These are phyloP conservation scores for Tachysurus vachellii DNA, from an alignment of 2,113 vertebrate species.

Conservation along the genomic window DNA sequence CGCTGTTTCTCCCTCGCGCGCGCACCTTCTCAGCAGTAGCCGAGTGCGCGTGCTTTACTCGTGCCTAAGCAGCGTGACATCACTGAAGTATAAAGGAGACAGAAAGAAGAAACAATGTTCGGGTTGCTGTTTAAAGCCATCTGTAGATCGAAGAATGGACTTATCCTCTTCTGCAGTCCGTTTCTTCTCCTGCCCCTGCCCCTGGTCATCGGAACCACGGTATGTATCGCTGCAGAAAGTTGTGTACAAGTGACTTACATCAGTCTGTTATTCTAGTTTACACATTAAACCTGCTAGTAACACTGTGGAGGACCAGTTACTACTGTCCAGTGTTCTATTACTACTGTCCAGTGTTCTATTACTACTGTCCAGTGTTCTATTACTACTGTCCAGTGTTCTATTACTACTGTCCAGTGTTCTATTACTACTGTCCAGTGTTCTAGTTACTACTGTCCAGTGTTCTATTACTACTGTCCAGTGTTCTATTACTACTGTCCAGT, in stretches of 20 bases:
- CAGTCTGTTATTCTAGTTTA: neutral
- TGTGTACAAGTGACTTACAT: neutral
- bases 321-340: no score
- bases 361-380: no score
- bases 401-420: no score
- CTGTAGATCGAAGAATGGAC: constrained; percentile 64
- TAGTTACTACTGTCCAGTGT: no score
- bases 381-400: no score
- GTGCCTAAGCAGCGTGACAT: neutral
- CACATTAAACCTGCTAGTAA: neutral
- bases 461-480: no score
- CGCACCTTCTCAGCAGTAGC: neutral
- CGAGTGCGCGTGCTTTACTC: neutral
- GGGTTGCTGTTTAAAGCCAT: constrained; percentile 54
- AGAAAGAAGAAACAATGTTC: constrained; percentile 53
- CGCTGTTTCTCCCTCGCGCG: neutral
- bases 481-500: no score
- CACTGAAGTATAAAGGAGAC: neutral
- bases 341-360: no score
- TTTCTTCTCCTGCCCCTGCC: constrained; percentile 83
- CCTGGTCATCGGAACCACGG: constrained; percentile 76
- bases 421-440: no score
- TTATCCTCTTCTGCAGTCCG: constrained; percentile 76
- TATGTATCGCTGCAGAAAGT: constrained; percentile 59
- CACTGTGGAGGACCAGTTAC: neutral